Evolutionary conservation across 2,113 vertebrate genomes (phyloP).

Genomic region (Dromiciops gliroides): DNA sequence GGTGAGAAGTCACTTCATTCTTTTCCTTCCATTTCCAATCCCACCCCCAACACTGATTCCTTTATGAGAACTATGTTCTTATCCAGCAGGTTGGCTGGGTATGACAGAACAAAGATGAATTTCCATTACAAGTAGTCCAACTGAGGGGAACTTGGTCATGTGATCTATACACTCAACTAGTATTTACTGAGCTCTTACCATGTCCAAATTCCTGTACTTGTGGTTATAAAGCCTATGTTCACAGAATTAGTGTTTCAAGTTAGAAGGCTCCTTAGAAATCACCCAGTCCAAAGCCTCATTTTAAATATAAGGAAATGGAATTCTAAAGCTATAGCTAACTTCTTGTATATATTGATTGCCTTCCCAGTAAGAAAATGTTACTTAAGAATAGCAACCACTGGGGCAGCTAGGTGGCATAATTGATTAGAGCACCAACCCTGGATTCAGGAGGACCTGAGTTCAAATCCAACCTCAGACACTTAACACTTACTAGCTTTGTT

Average conservation of each 20-base stretch:
- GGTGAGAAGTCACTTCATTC: background rate
- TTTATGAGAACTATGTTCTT: slow-evolving; percentile 8
- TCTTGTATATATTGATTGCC: background rate
- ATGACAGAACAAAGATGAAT: background rate
- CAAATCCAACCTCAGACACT: too few species aligned
- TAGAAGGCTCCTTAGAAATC: background rate
- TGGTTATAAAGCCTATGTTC: background rate
- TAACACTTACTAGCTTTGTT: too few species aligned
- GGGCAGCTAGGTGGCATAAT: too few species aligned
- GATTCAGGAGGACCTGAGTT: too few species aligned
- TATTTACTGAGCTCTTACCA: background rate
- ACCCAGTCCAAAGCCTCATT: background rate
- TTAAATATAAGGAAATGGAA: background rate
- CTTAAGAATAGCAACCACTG: background rate
- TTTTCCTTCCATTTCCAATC: slow-evolving; percentile 4
- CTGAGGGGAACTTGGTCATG: background rate
- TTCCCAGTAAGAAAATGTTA: background rate
- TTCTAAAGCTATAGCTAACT: background rate
- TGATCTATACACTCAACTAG: background rate
- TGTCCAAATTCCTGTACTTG: too few species aligned
- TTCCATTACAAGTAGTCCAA: background rate
- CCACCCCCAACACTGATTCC: background rate
- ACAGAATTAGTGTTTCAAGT: background rate
- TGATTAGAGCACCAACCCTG: too few species aligned
- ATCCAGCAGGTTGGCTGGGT: background rate